Evolutionary conservation across 2,797 vertebrate species (phyloP), one percentile per base, ranked within the genome.

Genomic region (Leptoclinus maculatus): DNA sequence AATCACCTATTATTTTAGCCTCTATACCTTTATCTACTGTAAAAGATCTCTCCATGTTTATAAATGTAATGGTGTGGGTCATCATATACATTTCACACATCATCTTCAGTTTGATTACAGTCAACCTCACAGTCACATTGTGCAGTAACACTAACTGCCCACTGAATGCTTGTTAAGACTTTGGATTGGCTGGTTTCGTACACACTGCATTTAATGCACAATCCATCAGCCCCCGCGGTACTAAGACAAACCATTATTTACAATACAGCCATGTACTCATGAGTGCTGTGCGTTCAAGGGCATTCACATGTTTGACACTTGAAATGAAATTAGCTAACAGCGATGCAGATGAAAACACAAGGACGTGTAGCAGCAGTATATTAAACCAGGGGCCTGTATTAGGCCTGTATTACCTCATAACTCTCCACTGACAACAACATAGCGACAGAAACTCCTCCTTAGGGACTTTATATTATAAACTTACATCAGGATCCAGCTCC

Each of bases 401-500:
- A n/a, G 53, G 65, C 60, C 69, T 7, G 27, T n/a, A 16, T 34
- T 56, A 69, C 53, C 79, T 66, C 63, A 72, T 84, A 72, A 85
- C 38, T 87, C 76, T 67, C 7, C 70, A 25, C 29, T 38, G 56
- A 70, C 63, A 76, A 59, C 77, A 78, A 74, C 79, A 79, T 7
- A 39, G 36, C 14, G 75, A 79, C 87, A 74, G 17, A 6, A 80
- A 25, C 32, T 11, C 58, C 66, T 53, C 62, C 58, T 60, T 47
- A 51, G 43, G 51, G 80, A 66, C 67, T 60, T 21, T 34, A 71
- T 16, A 68, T 41, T 57, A 45, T 69, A 64, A 82, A 96, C 97
- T 96, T 89, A 99, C 98, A 73, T 99, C 98, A 74, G 98, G 98
- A 89, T 99, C 98, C 79, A 99, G 94, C 90, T 99, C 98, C 83